Conservation (phyloP, 2,113 vertebrate genomes). For the Eretmochelys imbricata region DNA sequence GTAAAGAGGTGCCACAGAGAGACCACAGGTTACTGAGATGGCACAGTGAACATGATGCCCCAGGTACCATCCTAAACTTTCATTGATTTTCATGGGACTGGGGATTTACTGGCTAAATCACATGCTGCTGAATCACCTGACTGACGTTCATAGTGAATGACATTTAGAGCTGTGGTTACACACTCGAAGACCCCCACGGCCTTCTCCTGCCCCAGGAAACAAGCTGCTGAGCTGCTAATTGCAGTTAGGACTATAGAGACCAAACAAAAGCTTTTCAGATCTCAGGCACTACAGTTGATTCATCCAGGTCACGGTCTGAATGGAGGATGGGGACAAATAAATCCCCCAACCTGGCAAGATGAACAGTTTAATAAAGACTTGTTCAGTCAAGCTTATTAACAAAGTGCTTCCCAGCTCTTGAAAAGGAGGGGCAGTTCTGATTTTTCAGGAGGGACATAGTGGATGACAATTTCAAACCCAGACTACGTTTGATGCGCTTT, state of each 20-base stretch:
- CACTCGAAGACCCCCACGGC: rapidly evolving
- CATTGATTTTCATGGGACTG: neutral
- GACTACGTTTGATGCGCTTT: constrained; percentile 22
- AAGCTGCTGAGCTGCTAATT: constrained; percentile 43
- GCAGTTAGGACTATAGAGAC: constrained; percentile 41
- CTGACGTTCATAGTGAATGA: neutral
- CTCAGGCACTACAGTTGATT: constrained; percentile 42
- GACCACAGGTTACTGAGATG: neutral
- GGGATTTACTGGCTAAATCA: neutral
- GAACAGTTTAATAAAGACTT: constrained; percentile 68
- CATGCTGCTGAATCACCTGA: neutral
- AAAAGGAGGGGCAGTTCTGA: constrained; percentile 27
- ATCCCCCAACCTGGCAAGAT: constrained; percentile 33
- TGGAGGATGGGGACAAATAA: constrained; percentile 24
- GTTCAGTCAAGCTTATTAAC: constrained; percentile 65
- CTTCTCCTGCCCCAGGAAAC: neutral
- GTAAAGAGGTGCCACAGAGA: neutral
- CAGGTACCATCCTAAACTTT: neutral
- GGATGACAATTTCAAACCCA: constrained; percentile 64
- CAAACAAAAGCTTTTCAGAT: constrained; percentile 64
- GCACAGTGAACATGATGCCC: neutral
- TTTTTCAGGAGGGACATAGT: constrained; percentile 53
- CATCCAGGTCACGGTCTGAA: constrained; percentile 48
- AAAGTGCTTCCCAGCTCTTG: constrained; percentile 32
- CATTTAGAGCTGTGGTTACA: neutral